Evolutionary conservation across 2,113 vertebrate genomes (phyloP).

Genomic region (Stictonetta naevosa): DNA sequence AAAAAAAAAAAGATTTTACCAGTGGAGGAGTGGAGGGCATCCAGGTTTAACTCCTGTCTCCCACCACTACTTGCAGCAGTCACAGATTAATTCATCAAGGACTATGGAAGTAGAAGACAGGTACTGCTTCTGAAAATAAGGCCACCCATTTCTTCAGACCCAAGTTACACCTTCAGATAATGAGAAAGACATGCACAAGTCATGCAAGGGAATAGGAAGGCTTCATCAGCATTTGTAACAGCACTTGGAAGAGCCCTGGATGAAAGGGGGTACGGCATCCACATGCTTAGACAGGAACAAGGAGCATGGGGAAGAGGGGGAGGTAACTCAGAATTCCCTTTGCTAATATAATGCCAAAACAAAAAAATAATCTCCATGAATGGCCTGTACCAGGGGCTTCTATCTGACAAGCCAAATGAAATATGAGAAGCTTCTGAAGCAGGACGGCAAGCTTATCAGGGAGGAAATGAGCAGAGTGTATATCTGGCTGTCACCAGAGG

Average conservation of each 20-base stretch:
- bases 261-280: not conserved
- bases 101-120: not conserved
- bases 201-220: not conserved
- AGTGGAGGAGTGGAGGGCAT: not conserved
- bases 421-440: slow-evolving; percentile 19
- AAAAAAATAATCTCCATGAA: not conserved
- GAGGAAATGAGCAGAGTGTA: not conserved
- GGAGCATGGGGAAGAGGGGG: not conserved
- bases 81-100: not conserved
- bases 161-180: not conserved
- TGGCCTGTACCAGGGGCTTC: not conserved
- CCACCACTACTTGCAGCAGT: not conserved
- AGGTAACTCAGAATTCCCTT: not conserved
- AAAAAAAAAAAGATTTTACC: not conserved
- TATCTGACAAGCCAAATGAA: slow-evolving; percentile 42
- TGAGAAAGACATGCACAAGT: not conserved
- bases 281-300: not conserved
- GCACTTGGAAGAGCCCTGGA: not conserved
- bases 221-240: not conserved
- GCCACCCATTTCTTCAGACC: not conserved
- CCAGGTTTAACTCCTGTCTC: not conserved
- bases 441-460: not conserved
- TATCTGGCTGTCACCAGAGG: slow-evolving; percentile 53
- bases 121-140: not conserved
- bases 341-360: not conserved